These are phyloP conservation scores for Zosterops pallidus DNA, from an alignment of 2,113 vertebrate species.

Conservation along the genomic window DNA sequence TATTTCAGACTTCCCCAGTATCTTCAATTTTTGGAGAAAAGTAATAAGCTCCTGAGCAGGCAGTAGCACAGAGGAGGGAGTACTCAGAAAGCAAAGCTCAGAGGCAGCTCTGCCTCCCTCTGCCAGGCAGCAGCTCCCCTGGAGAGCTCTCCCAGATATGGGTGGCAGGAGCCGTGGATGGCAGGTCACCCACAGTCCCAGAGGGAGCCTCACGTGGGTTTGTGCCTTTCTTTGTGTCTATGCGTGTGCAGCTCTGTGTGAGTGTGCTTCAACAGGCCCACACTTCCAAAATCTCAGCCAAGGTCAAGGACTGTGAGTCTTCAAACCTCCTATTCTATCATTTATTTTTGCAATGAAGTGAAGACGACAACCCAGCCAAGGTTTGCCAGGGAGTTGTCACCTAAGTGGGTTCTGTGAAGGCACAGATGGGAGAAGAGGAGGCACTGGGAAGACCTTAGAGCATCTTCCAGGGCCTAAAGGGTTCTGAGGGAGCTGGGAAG, in stretches of 20 bases:
- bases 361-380: neutral
- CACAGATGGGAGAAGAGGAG: neutral
- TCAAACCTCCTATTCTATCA: neutral
- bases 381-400: neutral
- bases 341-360: neutral
- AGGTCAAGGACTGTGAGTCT: neutral
- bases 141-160: neutral
- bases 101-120: neutral
- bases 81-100: neutral
- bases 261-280: neutral
- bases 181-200: neutral
- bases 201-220: fast-evolving
- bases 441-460: fast-evolving
- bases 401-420: neutral
- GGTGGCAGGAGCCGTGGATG: neutral
- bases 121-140: neutral
- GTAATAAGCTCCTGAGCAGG: neutral
- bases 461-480: neutral
- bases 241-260: neutral
- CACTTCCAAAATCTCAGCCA: neutral
- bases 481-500: neutral
- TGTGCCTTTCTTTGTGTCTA: neutral
- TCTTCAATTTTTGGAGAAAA: neutral
- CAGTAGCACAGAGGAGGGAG: neutral
- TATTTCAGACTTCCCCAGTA: neutral